Conservation (phyloP, 2,113 vertebrate genomes). For the Seriola quinqueradiata region DNA sequence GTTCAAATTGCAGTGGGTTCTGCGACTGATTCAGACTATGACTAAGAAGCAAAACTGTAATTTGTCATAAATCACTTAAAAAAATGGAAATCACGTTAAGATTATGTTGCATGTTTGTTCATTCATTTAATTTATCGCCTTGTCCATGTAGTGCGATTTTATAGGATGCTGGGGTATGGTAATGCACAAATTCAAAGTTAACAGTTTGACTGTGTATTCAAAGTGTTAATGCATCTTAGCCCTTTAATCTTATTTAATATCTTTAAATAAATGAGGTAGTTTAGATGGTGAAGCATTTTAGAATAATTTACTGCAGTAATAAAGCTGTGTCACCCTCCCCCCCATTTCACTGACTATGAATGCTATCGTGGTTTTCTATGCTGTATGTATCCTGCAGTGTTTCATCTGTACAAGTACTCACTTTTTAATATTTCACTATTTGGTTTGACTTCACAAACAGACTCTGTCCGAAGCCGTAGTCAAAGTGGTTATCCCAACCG, state of each 20-base stretch:
- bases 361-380: conserved; percentile 70
- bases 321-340: conserved; percentile 29
- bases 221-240: background rate
- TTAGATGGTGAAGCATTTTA: conserved; percentile 10
- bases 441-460: conserved; percentile 89
- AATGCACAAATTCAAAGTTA: conserved; percentile 6
- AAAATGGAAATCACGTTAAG: background rate
- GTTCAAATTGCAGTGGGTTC: background rate
- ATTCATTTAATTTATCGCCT: conserved; percentile 1
- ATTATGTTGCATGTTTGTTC: conserved; percentile 11
- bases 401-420: conserved; percentile 83
- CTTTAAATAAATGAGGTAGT: background rate
- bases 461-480: conserved; percentile 90
- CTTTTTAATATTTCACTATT: conserved; percentile 86
- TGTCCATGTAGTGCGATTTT: background rate
- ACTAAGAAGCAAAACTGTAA: conserved; percentile 1
- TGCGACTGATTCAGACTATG: background rate
- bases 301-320: background rate
- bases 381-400: conserved; percentile 84
- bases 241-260: background rate
- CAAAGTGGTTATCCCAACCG: conserved; percentile 90
- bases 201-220: conserved; percentile 22
- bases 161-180: background rate
- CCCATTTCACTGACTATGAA: conserved; percentile 50
- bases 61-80: background rate